Evolutionary conservation across 2,888 invertebrate genomes (phyloP), one percentile per base, ranked within the genome.

Genomic region (Hirudinaria manillensis): DNA sequence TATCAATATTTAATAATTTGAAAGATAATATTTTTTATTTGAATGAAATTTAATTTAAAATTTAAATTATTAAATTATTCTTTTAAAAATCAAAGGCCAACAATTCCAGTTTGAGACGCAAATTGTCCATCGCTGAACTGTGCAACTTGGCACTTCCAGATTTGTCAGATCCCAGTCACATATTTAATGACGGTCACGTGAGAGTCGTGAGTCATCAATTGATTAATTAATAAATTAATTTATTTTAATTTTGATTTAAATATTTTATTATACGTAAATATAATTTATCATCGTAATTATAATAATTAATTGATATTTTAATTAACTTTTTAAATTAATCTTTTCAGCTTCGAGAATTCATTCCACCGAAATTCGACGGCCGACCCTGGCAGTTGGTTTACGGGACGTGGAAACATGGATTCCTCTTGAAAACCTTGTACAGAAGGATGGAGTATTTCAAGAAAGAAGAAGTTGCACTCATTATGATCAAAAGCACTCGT

Each of bases 401-500:
- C 89, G 95, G 93, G 87, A 96, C 97, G 79, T 93, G 94, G 83
- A 93, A 93, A 86, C 93, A 99, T 88, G 99, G 99, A 76, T 99
- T 98, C 89, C 94, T 94, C 82, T 89, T 99, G 81, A 93, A 94
- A 86, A 95, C 94, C 81, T 90, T 99, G 89, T 99, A 98, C 88
- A 94, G 97, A 93, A 90, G 90, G 82, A 91, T 92, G 86, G 89
- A 93, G 24, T 79, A 80, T 19, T 75, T 82, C 81, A 38, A 36
- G 19, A 45, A 13, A 13, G 36, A 70, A 6, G 51, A 36, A 84
- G 94, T 97, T 72, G 90, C 97, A 82, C 89, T 99, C 78, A 89
- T 99, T 85, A 92, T 97, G 83, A 92, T 99, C 85, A 91, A 94
- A 87, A 98, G 98, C 87, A 96, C 96, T 0, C 91, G 92, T 84